Percentiles rank a stretch among this genome's conserved stretches.
These are phyloP conservation scores for Tetramorium parvispinum DNA, from an alignment of 1,140 invertebrate species.

Conservation along the genomic window DNA sequence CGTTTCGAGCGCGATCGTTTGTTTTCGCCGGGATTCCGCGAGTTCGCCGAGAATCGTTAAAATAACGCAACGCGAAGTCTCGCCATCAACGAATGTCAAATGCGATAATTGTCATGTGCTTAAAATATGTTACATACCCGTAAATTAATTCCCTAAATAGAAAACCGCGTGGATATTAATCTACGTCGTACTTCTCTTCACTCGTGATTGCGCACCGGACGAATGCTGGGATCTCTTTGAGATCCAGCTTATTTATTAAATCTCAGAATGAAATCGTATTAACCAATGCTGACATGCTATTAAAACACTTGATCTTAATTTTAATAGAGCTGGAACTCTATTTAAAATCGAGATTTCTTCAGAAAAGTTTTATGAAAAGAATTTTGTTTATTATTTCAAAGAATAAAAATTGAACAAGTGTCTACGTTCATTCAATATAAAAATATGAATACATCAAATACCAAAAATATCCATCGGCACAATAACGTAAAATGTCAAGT, in stretches of 20 bases:
- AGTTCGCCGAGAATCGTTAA: conserved; percentile 40
- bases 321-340: background rate
- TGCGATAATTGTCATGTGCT: background rate
- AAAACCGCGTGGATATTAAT: background rate
- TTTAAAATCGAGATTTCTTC: background rate
- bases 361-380: background rate
- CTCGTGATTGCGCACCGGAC: background rate
- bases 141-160: background rate
- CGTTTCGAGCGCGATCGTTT: conserved; percentile 71
- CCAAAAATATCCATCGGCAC: background rate
- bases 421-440: background rate
- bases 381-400: background rate
- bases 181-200: background rate
- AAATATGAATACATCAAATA: conserved; percentile 6
- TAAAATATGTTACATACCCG: background rate
- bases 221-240: background rate
- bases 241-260: background rate
- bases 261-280: background rate
- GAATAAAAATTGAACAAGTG: background rate
- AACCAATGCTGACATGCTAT: background rate
- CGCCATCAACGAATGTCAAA: background rate
- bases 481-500: background rate
- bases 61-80: conserved; percentile 22
- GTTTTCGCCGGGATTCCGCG: conserved; percentile 60
- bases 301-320: background rate